These are phyloP conservation scores for Amphimallon solstitiale DNA, from an alignment of 2,888 invertebrate species.

Conservation along the genomic window DNA sequence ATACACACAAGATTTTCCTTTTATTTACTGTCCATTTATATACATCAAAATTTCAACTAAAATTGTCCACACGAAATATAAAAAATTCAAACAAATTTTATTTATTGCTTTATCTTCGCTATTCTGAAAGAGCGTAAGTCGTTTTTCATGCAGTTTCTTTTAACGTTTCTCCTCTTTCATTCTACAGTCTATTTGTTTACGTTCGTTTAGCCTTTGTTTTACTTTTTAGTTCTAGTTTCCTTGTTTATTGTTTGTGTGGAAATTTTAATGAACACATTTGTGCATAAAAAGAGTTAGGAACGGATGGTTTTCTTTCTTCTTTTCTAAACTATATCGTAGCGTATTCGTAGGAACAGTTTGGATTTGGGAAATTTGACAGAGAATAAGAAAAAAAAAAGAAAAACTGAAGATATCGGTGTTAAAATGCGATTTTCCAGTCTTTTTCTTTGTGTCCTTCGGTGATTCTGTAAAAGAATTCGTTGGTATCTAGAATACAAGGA, in stretches of 20 bases:
- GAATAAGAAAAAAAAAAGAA: too few relatives aligned
- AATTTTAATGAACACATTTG: slow-evolving; percentile 29
- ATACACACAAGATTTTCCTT: slow-evolving; percentile 8
- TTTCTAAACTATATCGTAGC: not conserved
- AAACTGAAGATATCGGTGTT: slow-evolving; percentile 2
- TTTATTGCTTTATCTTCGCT: not conserved
- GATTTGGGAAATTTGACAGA: slow-evolving; percentile 20
- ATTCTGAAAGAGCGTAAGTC: too few relatives aligned
- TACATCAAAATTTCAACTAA: slow-evolving; percentile 34
- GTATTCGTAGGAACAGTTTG: slow-evolving; percentile 21
- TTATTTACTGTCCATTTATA: too few relatives aligned
- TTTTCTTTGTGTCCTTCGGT: slow-evolving; percentile 7
- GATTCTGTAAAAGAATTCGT: slow-evolving; percentile 21
- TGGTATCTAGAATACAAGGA: not conserved
- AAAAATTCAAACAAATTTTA: not conserved
- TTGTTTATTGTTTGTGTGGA: not conserved
- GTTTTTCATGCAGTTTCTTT: too few relatives aligned
- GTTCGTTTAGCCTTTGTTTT: slow-evolving; percentile 4
- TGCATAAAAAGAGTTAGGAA: slow-evolving; percentile 24
- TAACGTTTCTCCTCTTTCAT: not conserved
- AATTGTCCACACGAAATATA: slow-evolving; percentile 25
- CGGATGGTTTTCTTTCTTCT: not conserved
- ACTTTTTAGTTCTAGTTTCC: too few relatives aligned
- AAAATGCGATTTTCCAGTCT: slow-evolving; percentile 12
- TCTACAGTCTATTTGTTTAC: not conserved